Conservation (phyloP, 1,140 invertebrate species). For the Pararge aegeria region DNA sequence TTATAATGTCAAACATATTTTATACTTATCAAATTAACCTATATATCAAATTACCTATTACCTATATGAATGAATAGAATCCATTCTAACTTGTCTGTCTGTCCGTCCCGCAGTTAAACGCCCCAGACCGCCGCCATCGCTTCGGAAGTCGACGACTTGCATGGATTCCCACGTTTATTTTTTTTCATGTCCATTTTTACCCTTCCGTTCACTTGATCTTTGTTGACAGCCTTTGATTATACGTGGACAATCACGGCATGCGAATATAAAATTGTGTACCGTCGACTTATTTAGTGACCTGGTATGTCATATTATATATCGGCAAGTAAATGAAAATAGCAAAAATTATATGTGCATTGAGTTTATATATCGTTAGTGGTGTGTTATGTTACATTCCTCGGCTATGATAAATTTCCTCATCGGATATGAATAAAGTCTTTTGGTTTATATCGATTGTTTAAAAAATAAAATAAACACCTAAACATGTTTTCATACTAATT, state of each 20-base stretch:
- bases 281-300: too few species aligned
- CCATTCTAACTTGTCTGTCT: conserved; percentile 22
- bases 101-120: conserved; percentile 28
- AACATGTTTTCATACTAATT: too few species aligned
- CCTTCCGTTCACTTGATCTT: neutral
- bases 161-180: conserved; percentile 28
- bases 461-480: too few species aligned
- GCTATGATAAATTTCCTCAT: neutral
- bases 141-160: conserved; percentile 33
- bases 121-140: conserved; percentile 27
- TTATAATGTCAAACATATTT: too few species aligned
- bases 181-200: conserved; percentile 4
- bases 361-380: too few species aligned
- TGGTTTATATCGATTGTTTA: too few species aligned
- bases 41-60: too few species aligned
- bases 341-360: too few species aligned
- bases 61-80: neutral
- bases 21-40: neutral
- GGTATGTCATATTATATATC: too few species aligned
- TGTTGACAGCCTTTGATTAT: conserved; percentile 3
- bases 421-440: too few species aligned
- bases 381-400: neutral
- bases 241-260: neutral
- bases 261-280: too few species aligned
- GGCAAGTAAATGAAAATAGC: too few species aligned